Conservation (phyloP, 2,888 invertebrate genomes). For the Rhagonycha fulva region DNA sequence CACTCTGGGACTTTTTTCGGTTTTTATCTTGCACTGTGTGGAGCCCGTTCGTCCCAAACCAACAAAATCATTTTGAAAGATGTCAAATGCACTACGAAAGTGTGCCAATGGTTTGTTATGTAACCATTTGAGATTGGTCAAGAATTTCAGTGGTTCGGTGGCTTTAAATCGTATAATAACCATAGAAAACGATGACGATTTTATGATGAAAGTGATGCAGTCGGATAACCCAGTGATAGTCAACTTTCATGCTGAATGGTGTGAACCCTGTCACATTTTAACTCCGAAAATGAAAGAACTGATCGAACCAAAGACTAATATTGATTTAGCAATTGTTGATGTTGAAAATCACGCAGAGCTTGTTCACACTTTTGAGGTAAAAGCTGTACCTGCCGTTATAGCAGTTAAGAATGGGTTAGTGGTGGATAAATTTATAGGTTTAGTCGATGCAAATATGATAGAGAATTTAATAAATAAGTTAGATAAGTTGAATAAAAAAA, state of each 20-base stretch:
- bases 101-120: constrained; percentile 2
- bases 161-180: constrained; percentile 50
- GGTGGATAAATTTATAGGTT: constrained; percentile 84
- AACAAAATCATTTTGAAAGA: constrained; percentile 49
- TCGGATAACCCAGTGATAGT: constrained; percentile 85
- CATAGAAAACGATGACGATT: constrained; percentile 77
- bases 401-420: constrained; percentile 82
- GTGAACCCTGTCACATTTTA: constrained; percentile 85
- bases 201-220: constrained; percentile 82
- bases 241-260: constrained; percentile 91
- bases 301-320: constrained; percentile 69
- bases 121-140: not conserved
- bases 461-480: constrained; percentile 74
- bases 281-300: constrained; percentile 82
- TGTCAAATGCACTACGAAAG: constrained; percentile 1
- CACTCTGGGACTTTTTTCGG: constrained; percentile 54
- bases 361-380: constrained; percentile 80
- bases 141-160: constrained; percentile 35
- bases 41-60: constrained; percentile 56
- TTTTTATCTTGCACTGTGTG: constrained; percentile 57
- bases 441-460: constrained; percentile 82
- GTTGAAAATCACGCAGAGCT: constrained; percentile 82
- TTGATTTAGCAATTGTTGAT: constrained; percentile 81
- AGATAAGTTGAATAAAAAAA: constrained; percentile 40
- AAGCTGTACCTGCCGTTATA: constrained; percentile 82